A percentile compares a stretch with the other conserved stretches of the same genome.
Conservation (phyloP, 1,140 invertebrate species). For the Aleiodes sp. region DNA sequence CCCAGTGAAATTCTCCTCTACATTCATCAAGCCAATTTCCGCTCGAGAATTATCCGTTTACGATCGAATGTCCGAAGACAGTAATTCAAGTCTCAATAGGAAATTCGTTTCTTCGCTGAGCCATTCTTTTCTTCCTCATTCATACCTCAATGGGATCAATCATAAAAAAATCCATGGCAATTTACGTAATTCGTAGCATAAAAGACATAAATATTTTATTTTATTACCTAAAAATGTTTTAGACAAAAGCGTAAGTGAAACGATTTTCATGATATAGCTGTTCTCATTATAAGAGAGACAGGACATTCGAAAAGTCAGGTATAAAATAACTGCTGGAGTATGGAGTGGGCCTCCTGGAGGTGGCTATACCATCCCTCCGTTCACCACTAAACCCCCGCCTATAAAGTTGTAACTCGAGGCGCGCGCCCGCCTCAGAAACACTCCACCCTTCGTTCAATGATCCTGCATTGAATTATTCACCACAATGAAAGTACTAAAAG, state of each 20-base stretch:
- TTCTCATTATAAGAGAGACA: not conserved
- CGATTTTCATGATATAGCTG: not conserved
- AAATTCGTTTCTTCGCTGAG: not conserved
- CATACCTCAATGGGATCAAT: not conserved
- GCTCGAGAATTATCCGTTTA: not conserved
- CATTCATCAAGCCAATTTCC: not conserved
- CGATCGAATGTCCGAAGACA: not conserved
- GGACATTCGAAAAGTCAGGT: not conserved
- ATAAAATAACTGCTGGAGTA: not conserved
- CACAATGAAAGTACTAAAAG: constrained; percentile 50
- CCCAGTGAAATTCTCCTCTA: too few species aligned
- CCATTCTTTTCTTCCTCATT: constrained; percentile 7
- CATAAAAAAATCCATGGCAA: not conserved
- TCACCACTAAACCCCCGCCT: constrained; percentile 43
- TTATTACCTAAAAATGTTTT: too few species aligned
- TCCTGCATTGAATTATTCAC: constrained; percentile 39
- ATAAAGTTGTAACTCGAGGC: constrained; percentile 62
- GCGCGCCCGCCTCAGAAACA: constrained; percentile 63
- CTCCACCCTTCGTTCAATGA: constrained; percentile 59
- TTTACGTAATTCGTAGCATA: not conserved
- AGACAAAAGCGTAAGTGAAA: not conserved
- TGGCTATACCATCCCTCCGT: constrained; percentile 6
- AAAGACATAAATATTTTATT: too few species aligned
- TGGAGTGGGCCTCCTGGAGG: not conserved
- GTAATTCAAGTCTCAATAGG: not conserved